Base-by-base conservation (phyloP, 2,113 vertebrate species). In the Cinclus mexicanus region DNA sequence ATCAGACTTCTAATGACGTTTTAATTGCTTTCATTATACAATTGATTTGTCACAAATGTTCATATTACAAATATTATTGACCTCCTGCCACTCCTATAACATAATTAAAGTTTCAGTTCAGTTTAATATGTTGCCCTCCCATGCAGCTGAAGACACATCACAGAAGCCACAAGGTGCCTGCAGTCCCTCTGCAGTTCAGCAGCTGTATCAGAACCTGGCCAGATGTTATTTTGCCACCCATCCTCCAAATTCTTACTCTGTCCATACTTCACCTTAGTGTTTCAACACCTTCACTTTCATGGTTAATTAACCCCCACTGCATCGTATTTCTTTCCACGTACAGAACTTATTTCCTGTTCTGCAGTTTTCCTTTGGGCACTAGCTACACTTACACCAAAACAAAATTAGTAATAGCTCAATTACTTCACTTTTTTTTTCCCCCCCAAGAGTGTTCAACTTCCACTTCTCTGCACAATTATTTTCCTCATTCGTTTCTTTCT, bases 1-100 rank as follows among this genome's bases (percentile, higher is more conserved):
- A 93, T 95, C 89, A 94, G 82, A 88, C 67, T 86, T 83, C 33
- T 90, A 95, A 91, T 57, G 67, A 80, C 50, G 42, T 55, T 85
- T 79, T 94, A 91, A 95, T 80, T 23, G 3, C 56, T 88, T 95
- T 90, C 82, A 85, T 93, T 95, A 93, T 52, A 85, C 56, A 90
- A 95, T 55, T 93, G 78, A 93, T 97, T 84, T 95, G 63, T 86
- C 69, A 93, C 53, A 90, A 92, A 81, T n/a, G 72, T 71, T 84
- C 71, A 29, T 63, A 81, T 87, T 50, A 63, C 82, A 95, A 76
- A 81, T 83, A 94, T 47, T 92, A 93, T 63, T 93, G 94, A 94
- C 69, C 72, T 76, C 64, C 70, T 91, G 63, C 41, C 70, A 89
- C 57, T 76, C 37, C 56, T 77, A 6, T 37, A 78, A 59, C 4